Base-by-base conservation (phyloP, 2,113 vertebrate species). In the Eulemur rufifrons region DNA sequence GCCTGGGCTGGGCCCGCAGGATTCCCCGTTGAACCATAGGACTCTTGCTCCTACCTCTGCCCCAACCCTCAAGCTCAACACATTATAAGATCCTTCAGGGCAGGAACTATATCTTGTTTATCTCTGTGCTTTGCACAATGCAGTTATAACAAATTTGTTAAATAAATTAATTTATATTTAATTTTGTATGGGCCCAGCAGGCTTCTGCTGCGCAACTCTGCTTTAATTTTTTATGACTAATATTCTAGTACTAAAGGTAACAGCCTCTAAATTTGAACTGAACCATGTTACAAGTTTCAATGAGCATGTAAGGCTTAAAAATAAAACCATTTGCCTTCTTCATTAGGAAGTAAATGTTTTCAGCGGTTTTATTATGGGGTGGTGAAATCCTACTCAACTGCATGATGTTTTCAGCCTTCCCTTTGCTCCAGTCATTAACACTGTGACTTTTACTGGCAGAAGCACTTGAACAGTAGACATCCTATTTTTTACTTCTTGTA, bases 281-380 rank as follows among this genome's bases (percentile, higher is more conserved):
- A 45, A 81, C 64, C 45, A 56, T 86, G 54, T 42, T 71, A 76
- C 27, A 77, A n/a, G 50, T 64, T 95, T 94, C 71, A 96, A 82
- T 37, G 73, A 69, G 10, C 23, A 64, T 2, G 1, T 39, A 86
- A 85, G 50, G 13, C 12, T 68, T 89, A 39, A 47, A 83, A 94
- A 42, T 17, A 88, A 56, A 87, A 11, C 52, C 5, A 14, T 52
- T 74, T 82, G 29, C 37, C 82, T 86, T 52, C 59, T 96, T 37
- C 27, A 25, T 81, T 32, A 77, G 64, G 80, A 89, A 68, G 39
- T 66, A 71, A 63, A 84, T 69, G 37, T 83, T 71, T 77, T 94
- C 84, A 50, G 69, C 37, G 84, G 32, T 78, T 63, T 94, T 39
- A 37, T 56, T 89, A 39, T 39, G 45, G 45, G 9, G 21, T 2